These are phyloP conservation scores for Temnopleurus reevesii DNA, from an alignment of 53 echinoderm and acorn worm genomes.

Conservation along the genomic window DNA sequence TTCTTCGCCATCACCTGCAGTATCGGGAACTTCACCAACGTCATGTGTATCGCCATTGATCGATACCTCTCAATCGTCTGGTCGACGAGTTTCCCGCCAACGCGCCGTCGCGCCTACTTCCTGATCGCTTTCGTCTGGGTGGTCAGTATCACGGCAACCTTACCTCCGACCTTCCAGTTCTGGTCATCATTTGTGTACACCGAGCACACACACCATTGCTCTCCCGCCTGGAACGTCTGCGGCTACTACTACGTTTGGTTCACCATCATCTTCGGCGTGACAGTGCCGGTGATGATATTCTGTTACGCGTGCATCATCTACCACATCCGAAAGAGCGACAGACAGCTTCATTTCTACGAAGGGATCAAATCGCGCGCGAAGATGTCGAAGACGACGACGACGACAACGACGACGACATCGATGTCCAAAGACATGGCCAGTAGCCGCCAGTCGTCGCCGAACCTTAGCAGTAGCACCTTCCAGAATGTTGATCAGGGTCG, in stretches of 20 bases:
- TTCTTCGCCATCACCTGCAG: slow-evolving; percentile 56
- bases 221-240: slow-evolving; percentile 22
- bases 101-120: slow-evolving; percentile 30
- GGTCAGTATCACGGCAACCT: slow-evolving; percentile 35
- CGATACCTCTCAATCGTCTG: slow-evolving; percentile 54
- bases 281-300: slow-evolving; percentile 48
- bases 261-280: slow-evolving; percentile 51
- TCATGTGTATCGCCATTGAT: slow-evolving; percentile 53
- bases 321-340: slow-evolving; percentile 44
- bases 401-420: neutral
- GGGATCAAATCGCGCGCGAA: neutral
- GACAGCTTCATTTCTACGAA: neutral
- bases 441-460: neutral
- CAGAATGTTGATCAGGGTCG: neutral
- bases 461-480: neutral
- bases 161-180: slow-evolving; percentile 45
- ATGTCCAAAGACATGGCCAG: neutral
- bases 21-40: slow-evolving; percentile 45
- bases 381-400: neutral
- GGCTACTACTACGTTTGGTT: slow-evolving; percentile 52
- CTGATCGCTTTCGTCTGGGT: slow-evolving; percentile 37
- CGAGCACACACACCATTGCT: slow-evolving; percentile 40
- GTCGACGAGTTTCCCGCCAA: slow-evolving; percentile 46
- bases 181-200: slow-evolving; percentile 30
- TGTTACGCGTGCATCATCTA: slow-evolving; percentile 47